Evolutionary conservation across 2,113 vertebrate genomes (phyloP).

Genomic region (Nothoprocta pentlandii): DNA sequence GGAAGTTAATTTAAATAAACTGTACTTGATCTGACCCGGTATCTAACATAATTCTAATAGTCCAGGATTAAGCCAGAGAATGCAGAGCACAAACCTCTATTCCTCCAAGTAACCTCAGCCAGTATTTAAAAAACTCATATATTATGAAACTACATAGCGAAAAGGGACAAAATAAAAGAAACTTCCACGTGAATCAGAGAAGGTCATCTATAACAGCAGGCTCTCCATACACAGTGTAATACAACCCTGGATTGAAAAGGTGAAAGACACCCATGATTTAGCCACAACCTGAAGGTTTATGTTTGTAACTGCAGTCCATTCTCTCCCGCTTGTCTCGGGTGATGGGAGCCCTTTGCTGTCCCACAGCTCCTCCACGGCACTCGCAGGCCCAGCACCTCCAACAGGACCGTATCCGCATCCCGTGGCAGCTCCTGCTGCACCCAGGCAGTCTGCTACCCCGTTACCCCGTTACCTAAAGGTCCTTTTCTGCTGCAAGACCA

Average conservation of each 20-base stretch:
- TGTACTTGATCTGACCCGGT: background rate
- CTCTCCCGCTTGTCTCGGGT: background rate
- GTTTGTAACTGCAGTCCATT: background rate
- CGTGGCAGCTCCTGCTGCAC: background rate
- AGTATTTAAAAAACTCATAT: background rate
- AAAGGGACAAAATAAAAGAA: background rate
- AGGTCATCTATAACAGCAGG: background rate
- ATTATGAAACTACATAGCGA: fast-evolving
- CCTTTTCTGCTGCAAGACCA: background rate
- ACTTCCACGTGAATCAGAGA: background rate
- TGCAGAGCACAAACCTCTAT: background rate
- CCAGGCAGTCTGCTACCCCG: background rate
- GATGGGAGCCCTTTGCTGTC: background rate
- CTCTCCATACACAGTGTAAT: background rate
- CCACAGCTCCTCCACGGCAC: background rate
- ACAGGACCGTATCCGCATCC: background rate
- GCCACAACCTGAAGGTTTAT: background rate
- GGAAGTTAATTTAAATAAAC: background rate
- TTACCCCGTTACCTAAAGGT: background rate
- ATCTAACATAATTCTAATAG: background rate
- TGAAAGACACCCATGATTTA: background rate
- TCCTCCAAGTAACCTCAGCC: background rate
- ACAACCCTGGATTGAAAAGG: background rate
- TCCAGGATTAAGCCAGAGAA: background rate
- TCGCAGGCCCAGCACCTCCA: background rate